Evolutionary conservation across 1,140 invertebrate species (phyloP).

Genomic region (Microvelia longipes): DNA sequence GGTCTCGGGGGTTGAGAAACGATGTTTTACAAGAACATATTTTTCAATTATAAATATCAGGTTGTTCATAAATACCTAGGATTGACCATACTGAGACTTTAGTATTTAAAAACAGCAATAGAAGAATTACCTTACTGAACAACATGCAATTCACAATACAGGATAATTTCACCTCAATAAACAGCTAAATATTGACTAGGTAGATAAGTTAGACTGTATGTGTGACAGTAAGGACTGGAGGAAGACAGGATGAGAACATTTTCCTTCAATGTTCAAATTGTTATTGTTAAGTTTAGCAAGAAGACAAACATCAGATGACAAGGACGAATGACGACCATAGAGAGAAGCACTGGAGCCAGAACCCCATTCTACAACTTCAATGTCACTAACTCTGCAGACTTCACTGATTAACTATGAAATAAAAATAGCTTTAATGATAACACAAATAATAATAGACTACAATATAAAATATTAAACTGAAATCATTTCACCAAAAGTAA

Average conservation of each 20-base stretch:
- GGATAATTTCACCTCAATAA: too few species aligned
- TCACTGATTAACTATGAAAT: not conserved
- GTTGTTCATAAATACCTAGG: too few species aligned
- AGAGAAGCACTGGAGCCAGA: not conserved
- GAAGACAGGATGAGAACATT: not conserved
- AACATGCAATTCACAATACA: too few species aligned
- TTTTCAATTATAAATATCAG: too few species aligned
- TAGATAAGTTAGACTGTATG: not conserved
- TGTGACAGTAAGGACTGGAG: not conserved
- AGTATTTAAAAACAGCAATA: too few species aligned
- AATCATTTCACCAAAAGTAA: not conserved
- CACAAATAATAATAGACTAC: not conserved
- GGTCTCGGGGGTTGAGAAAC: too few species aligned
- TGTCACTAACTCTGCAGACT: not conserved
- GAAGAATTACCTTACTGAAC: too few species aligned
- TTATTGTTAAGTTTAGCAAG: not conserved
- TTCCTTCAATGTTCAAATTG: not conserved
- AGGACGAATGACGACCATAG: not conserved
- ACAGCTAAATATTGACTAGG: not conserved
- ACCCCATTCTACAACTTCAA: constrained; percentile 11
- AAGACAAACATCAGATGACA: not conserved
- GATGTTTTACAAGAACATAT: too few species aligned
- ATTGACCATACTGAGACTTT: too few species aligned
- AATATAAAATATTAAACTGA: not conserved
- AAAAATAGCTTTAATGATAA: too few species aligned